Evolutionary conservation across 2,113 vertebrate genomes (phyloP), one percentile per base, ranked within the genome.

Genomic region (Todiramphus chloris): DNA sequence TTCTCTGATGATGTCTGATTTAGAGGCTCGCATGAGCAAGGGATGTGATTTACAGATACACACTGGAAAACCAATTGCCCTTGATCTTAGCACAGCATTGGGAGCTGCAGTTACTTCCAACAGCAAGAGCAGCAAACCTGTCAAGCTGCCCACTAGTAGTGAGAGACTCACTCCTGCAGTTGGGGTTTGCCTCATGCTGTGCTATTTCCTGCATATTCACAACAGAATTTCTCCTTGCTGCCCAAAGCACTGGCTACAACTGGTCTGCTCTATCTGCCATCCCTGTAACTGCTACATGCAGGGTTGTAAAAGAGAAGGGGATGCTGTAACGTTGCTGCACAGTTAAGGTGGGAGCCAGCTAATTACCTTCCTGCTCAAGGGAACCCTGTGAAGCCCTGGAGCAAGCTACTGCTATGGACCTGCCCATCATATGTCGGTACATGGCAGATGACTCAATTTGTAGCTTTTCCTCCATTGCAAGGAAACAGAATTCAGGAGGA

Each of bases 1-100:
- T 89, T 96, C 70, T 62, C 86, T 89, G 83, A 84, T 55, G 87
- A 9, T 68, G 74, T 53, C 81, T 83, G 91, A 59, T 70, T 73
- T 72, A 66, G 63, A 51, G 51, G 85, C 78, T 89, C 0, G 0
- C 51, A 10, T 2, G 55, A 73, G 86, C 63, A 79, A 85, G 41
- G 78, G 82, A 13, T 41, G 41, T 56, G 89, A 91, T 92, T 94
- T 88, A 93, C 90, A 74, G 33, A 35, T 11, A 24, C 53, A 8
- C 19, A 1, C 50, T 30, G 70, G 58, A 91, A 94, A 95, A 27
- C 84, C 44, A 62, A 5, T 18, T 90, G 69, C 70, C 67, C 74
- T 79, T 41, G 53, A 70, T 92, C 73, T 67, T 41, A 70, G 78
- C 51, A 16, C 33, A 39, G 23, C 0, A 0, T 28, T 85, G 78